Evolutionary conservation across 2,797 vertebrate genomes (phyloP), one percentile per base, ranked within the genome.

Genomic region (Toxotes lorentzi): DNA sequence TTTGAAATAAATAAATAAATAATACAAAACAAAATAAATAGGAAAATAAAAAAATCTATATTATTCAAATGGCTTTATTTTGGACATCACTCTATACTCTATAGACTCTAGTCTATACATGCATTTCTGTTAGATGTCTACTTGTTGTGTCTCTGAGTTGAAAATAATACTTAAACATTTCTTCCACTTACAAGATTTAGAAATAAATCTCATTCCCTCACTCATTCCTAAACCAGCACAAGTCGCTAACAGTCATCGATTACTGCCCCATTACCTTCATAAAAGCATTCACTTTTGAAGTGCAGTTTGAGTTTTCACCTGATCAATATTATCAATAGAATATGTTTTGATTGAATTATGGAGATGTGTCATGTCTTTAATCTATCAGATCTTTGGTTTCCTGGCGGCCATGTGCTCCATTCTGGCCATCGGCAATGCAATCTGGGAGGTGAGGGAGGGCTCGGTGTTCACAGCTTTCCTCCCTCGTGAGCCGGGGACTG

Each of bases 351-450:
- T 30, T 48, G 0, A 47, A 57, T 27, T 5, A 23, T 73, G 0
- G 1, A 32, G 4, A 10, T 50, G 27, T 70, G 40, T 38, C 4
- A 6, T 68, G 0, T 78, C 3, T 70, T 68, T 27, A 8, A 23
- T 75, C 48, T 21, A 17, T 0, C 91, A 99, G 98, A 98, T 99
- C 85, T 99, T 99, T 71, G 96, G 94, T 19, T 92, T 97, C 80
- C 93, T 99, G 93, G 95, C 79, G 0, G 61, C 83, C 40, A 96
- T 99, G 96, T 99, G 98, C 86, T 81, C 95, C 65, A 65, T 96
- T 73, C 83, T 99, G 90, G 95, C 98, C 48, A 86, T 97, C 27
- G 96, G 97, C 19, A 97, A 98, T 78, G 93, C 91, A 1, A 91
- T 98, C 83, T 99, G 98, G 98, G 96, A 99, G 73, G 60, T 76